Evolutionary conservation across 2,888 invertebrate genomes (phyloP), one percentile per base, ranked within the genome.

Genomic region (Thera obeliscata): DNA sequence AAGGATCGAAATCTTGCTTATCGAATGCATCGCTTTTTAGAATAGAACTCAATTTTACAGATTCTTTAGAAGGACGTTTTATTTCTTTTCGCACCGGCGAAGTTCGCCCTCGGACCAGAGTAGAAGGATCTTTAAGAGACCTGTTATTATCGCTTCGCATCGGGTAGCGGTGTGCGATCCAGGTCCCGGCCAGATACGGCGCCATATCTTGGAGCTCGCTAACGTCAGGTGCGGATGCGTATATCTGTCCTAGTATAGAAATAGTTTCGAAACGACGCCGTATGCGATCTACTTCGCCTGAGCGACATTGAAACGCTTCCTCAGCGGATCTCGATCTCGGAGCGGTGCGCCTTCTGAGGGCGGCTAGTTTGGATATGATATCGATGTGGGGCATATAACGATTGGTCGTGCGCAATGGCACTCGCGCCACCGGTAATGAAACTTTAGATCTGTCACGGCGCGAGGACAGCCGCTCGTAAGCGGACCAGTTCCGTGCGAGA

Each of bases 341-440:
- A 36, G 88, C 76, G 1, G 90, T 87, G 50, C 93, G 88, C 73
- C 89, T 88, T 57, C 94, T 93, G 46, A 97, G 87, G 0, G 95
- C 94, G 0, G 97, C 97, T 64, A 97, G 95, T 89, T 98, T 97
- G 77, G 97, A 97, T 77, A 98, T 98, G n/a, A 98, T 96, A 78
- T 98, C 97, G 74, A 98, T 97, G 80, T 97, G 97, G 0, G 98
- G 97, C 97, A 98, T 97, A 73, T 95, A 95, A 11, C 97, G 94
- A 81, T 97, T 96, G 64, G 95, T 95, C 0, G 95, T 91, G 48
- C 95, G 94, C 46, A 96, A 88, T 0, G 95, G 95, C 48, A 95
- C 89, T 50, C 95, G 92, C 7, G 95, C 95, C 60, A 96, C 95
- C 0, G 97, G 96, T 0, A 96, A 95, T 67, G 92, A 86, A n/a